Percentiles rank a stretch among this genome's conserved stretches.
phyloP scores from a whole-genome alignment of 2,113 vertebrate genomes.

The Esox niger region DNA sequence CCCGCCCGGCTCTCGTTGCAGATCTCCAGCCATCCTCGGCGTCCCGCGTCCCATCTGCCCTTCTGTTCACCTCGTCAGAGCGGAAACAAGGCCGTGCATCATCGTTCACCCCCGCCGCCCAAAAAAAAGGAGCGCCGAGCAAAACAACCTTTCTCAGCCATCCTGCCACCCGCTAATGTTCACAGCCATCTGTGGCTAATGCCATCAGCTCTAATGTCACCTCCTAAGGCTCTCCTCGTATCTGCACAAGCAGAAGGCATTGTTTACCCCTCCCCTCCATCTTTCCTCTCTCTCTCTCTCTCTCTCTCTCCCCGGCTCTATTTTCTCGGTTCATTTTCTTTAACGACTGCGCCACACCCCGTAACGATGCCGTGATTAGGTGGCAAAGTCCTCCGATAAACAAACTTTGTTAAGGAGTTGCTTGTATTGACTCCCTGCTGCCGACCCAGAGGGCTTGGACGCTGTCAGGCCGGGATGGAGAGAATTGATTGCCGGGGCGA shows the following conservation, averaged over 20 bases:
- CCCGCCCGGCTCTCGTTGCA: not conserved
- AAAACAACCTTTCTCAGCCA: not conserved
- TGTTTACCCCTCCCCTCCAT: conserved; percentile 23
- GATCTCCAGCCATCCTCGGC: not conserved
- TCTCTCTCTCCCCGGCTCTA: not conserved
- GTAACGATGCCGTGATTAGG: conserved; percentile 54
- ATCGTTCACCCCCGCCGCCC: conserved; percentile 4
- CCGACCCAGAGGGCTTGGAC: conserved; percentile 32
- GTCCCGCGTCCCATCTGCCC: not conserved
- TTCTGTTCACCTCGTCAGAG: not conserved
- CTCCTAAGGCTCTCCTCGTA: conserved; percentile 29
- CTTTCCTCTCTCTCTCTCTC: conserved; percentile 2
- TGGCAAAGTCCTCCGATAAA: conserved; percentile 36
- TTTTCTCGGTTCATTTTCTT: conserved; percentile 36
- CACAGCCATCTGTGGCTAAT: conserved; percentile 51
- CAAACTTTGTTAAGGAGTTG: conserved; percentile 52
- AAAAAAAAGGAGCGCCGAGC: not conserved
- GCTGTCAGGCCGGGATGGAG: conserved; percentile 30
- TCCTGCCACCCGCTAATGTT: conserved; percentile 35
- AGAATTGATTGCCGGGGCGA: conserved; percentile 42
- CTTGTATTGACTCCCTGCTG: conserved; percentile 37
- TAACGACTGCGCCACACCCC: conserved; percentile 37
- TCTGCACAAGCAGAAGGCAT: conserved; percentile 28
- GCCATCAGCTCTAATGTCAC: conserved; percentile 46
- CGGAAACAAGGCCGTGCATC: conserved; percentile 19